phyloP scores from a whole-genome alignment of 1,140 invertebrate genomes.

The Onthophagus taurus region DNA sequence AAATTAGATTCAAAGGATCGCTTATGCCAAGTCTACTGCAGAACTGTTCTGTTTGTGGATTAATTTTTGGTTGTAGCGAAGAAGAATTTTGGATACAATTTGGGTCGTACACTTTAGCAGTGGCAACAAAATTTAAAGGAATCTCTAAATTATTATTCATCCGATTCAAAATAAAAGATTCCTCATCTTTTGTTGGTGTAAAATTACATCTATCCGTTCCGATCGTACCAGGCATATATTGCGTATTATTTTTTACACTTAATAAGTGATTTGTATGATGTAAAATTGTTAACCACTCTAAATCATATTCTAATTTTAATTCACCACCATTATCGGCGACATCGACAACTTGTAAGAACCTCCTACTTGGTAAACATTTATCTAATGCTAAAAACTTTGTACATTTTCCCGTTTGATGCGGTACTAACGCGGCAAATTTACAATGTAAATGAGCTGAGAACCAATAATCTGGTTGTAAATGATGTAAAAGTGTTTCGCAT shows the following conservation, averaged over 20 bases:
- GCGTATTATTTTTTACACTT: conserved; percentile 54
- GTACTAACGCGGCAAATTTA: conserved; percentile 83
- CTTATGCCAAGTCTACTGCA: conserved; percentile 71
- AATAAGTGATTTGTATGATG: conserved; percentile 82
- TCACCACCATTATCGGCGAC: conserved; percentile 45
- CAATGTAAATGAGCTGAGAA: conserved; percentile 97
- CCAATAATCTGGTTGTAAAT: conserved; percentile 83
- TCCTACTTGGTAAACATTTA: conserved; percentile 84
- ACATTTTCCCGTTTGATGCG: conserved; percentile 46
- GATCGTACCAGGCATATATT: conserved; percentile 73
- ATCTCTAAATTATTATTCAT: conserved; percentile 60
- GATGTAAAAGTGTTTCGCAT: conserved; percentile 65
- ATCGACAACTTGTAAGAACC: conserved; percentile 73
- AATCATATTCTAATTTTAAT: conserved; percentile 68
- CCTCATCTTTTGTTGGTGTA: conserved; percentile 65
- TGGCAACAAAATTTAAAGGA: conserved; percentile 69
- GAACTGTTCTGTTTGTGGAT: conserved; percentile 73
- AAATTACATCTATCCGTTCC: conserved; percentile 63
- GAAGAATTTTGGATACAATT: conserved; percentile 31
- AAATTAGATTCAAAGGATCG: conserved; percentile 56
- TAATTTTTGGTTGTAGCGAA: conserved; percentile 46
- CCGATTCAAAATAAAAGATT: conserved; percentile 49
- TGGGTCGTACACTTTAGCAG: conserved; percentile 57
- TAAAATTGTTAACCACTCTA: conserved; percentile 89
- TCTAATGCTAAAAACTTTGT: conserved; percentile 94